phyloP scores from a whole-genome alignment of 2,113 vertebrate genomes.

The Pterocles orientalis region DNA sequence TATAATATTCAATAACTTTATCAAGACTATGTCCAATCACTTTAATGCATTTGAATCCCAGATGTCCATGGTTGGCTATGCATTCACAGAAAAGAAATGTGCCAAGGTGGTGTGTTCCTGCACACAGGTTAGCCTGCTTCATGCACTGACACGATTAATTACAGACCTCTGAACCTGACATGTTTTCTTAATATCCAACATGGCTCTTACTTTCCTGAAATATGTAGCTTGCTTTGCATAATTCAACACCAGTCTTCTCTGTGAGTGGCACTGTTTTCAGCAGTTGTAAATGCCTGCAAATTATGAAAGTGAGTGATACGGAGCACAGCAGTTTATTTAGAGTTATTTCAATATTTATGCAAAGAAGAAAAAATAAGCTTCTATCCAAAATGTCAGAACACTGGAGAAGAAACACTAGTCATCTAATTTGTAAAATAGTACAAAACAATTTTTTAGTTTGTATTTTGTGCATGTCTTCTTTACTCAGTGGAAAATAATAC shows the following conservation, averaged over 20 bases:
- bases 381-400: neutral
- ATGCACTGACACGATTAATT: slow-evolving; percentile 74
- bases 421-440: neutral
- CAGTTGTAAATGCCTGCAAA: neutral
- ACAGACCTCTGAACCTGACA: slow-evolving; percentile 65
- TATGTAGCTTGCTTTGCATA: slow-evolving; percentile 43
- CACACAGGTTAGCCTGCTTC: neutral
- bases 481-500: neutral
- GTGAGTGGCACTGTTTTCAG: slow-evolving; percentile 1
- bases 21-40: neutral
- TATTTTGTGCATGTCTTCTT: neutral
- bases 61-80: neutral
- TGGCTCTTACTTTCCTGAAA: slow-evolving; percentile 57
- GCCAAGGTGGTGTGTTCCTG: neutral
- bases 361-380: neutral
- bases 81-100: neutral
- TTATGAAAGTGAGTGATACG: neutral
- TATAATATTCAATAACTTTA: slow-evolving; percentile 24
- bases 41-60: slow-evolving; percentile 49
- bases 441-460: neutral
- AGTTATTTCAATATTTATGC: neutral
- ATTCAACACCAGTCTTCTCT: slow-evolving; percentile 54
- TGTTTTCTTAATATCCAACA: slow-evolving; percentile 66
- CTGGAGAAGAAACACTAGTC: neutral
- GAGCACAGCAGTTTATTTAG: slow-evolving; percentile 3